phyloP scores from a whole-genome alignment of 2,113 vertebrate genomes.

The Tenebrosternarchus preto region DNA sequence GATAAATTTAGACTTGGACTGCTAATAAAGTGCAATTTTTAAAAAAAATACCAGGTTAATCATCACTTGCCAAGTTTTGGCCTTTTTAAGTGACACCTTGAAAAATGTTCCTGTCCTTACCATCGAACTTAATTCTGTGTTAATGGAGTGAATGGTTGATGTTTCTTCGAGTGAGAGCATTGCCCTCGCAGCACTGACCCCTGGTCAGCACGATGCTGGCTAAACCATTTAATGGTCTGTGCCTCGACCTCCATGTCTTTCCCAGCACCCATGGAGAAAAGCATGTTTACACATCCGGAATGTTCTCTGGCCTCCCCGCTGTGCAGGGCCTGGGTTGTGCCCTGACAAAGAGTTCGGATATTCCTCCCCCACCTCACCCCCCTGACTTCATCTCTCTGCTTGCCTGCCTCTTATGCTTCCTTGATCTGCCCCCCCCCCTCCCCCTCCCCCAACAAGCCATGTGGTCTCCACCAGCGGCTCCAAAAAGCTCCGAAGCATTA shows the following conservation, averaged over 20 bases:
- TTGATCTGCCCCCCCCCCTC: neutral
- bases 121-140: neutral
- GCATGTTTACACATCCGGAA: neutral
- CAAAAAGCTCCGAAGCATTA: constrained; percentile 19
- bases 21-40: neutral
- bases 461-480: neutral
- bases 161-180: neutral
- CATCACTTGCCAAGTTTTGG: neutral
- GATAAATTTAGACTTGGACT: neutral
- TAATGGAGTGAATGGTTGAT: neutral
- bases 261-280: neutral
- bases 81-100: neutral
- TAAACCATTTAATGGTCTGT: constrained; percentile 61
- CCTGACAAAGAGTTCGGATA: constrained; percentile 1
- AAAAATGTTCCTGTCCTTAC: neutral
- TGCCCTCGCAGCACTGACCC: neutral
- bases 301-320: constrained; percentile 47
- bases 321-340: neutral
- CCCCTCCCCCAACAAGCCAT: neutral
- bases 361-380: neutral
- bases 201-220: constrained; percentile 15
- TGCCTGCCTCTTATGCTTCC: neutral
- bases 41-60: too few relatives aligned
- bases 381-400: neutral
- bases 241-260: constrained; percentile 50